These are phyloP conservation scores for Scyliorhinus canicula DNA, from an alignment of 2,797 vertebrate species.

Conservation along the genomic window DNA sequence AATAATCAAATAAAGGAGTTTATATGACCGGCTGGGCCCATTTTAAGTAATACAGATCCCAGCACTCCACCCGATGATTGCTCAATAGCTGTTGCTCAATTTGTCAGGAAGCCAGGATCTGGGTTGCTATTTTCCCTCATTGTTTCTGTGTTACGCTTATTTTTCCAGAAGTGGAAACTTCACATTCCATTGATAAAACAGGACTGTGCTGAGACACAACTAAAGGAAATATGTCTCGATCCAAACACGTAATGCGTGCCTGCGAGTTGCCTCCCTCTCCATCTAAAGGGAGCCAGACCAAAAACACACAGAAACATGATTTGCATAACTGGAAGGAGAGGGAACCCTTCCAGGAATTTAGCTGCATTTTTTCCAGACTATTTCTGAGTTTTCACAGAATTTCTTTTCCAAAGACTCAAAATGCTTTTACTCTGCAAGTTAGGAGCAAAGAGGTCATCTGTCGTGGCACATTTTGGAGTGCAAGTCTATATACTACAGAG, in stretches of 20 bases:
- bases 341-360: neutral
- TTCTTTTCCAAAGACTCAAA: neutral
- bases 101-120: neutral
- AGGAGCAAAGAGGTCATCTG: neutral
- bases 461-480: neutral
- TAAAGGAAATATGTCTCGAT: neutral
- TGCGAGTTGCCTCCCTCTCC: neutral
- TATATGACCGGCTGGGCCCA: neutral
- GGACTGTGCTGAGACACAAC: neutral
- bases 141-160: constrained; percentile 17
- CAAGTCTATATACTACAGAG: neutral
- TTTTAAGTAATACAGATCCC: neutral
- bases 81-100: neutral
- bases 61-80: neutral
- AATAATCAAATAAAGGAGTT: neutral
- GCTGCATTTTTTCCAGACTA: neutral
- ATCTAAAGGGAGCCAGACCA: neutral
- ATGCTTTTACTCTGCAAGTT: neutral
- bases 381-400: neutral
- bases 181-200: constrained; percentile 35
- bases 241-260: neutral
- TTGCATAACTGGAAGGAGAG: neutral
- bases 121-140: constrained; percentile 32
- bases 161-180: constrained; percentile 32
- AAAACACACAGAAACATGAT: neutral